Evolutionary conservation across 2,797 vertebrate genomes (phyloP).

Genomic region (Pantherophis vulpinus): DNA sequence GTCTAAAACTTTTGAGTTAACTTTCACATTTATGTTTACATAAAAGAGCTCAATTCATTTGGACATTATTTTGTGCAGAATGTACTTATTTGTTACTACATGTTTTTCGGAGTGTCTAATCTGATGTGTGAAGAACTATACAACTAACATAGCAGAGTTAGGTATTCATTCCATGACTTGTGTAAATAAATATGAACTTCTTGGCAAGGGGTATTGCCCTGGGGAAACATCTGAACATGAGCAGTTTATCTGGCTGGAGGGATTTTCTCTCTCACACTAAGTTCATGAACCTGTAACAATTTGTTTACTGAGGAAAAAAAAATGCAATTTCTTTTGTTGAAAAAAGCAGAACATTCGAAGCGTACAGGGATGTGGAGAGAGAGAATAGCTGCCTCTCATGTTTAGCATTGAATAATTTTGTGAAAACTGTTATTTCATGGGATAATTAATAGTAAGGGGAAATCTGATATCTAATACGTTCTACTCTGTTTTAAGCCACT

Average conservation of each 20-base stretch:
- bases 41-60: conserved; percentile 34
- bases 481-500: conserved; percentile 8
- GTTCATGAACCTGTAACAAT: conserved; percentile 69
- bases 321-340: conserved; percentile 69
- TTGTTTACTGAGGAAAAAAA: conserved; percentile 69
- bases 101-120: conserved; percentile 43
- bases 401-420: conserved; percentile 63
- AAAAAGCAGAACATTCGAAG: conserved; percentile 65
- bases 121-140: conserved; percentile 52
- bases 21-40: conserved; percentile 30
- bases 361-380: conserved; percentile 44
- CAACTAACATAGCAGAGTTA: conserved; percentile 32
- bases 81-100: conserved; percentile 30
- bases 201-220: conserved; percentile 58
- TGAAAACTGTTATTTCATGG: conserved; percentile 54
- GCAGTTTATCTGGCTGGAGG: conserved; percentile 61
- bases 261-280: neutral
- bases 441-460: conserved; percentile 58
- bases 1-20: conserved; percentile 8
- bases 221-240: conserved; percentile 59
- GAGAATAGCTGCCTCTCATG: conserved; percentile 60
- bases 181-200: conserved; percentile 58
- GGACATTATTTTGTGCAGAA: conserved; percentile 17
- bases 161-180: conserved; percentile 46
- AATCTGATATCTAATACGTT: conserved; percentile 52